Conservation (phyloP, 1,140 invertebrate species). For the Drosophila ananassae region DNA sequence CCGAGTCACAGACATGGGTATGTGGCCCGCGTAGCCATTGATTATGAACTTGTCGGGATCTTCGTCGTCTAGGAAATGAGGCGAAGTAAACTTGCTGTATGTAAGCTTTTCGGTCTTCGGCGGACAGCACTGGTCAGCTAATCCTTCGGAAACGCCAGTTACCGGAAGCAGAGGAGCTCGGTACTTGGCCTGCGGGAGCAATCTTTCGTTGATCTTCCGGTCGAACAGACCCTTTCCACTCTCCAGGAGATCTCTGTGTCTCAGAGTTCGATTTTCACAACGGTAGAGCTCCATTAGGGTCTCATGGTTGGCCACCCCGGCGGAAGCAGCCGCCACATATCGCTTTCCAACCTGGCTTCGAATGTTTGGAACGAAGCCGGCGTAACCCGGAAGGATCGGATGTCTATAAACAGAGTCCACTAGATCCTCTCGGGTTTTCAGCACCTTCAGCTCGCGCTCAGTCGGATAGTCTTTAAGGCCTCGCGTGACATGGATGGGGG, state of each 20-base stretch:
- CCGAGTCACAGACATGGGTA: slow-evolving; percentile 87
- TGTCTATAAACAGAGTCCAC: slow-evolving; percentile 88
- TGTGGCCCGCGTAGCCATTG: slow-evolving; percentile 87
- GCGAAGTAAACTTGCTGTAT: slow-evolving; percentile 85
- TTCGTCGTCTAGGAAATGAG: slow-evolving; percentile 88
- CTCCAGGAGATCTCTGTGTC: slow-evolving; percentile 86
- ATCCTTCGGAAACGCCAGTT: slow-evolving; percentile 87
- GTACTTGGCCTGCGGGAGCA: slow-evolving; percentile 87
- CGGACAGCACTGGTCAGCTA: slow-evolving; percentile 86
- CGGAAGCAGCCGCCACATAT: slow-evolving; percentile 87
- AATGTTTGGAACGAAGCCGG: slow-evolving; percentile 88
- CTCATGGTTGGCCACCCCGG: slow-evolving; percentile 89
- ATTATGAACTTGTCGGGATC: slow-evolving; percentile 88
- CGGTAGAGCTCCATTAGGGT: slow-evolving; percentile 86
- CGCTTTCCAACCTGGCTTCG: slow-evolving; percentile 87
- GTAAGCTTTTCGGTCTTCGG: slow-evolving; percentile 84
- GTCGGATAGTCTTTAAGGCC: slow-evolving; percentile 87
- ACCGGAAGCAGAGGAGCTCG: slow-evolving; percentile 88
- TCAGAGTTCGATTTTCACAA: slow-evolving; percentile 85
- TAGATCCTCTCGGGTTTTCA: slow-evolving; percentile 86
- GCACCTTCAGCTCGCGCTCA: slow-evolving; percentile 86
- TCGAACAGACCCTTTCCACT: slow-evolving; percentile 85
- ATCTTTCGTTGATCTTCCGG: slow-evolving; percentile 86
- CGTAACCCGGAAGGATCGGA: slow-evolving; percentile 89
- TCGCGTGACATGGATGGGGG: slow-evolving; percentile 85